Evolutionary conservation across 2,113 vertebrate genomes (phyloP).

Genomic region (Tretioscincus oriximinensis): DNA sequence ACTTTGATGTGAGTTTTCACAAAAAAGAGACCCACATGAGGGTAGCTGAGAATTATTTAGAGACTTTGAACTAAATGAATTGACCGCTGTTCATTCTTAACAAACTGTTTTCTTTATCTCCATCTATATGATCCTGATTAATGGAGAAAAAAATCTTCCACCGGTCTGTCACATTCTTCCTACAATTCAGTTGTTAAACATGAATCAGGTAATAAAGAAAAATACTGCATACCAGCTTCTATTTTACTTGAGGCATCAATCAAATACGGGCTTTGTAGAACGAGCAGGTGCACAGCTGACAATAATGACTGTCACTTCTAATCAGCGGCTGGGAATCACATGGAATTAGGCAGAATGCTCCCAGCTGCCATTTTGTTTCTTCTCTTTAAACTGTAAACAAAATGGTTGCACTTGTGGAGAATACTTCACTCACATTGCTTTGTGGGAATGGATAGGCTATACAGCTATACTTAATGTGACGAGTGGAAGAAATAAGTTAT

Average conservation of each 20-base stretch:
- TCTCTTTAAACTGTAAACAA: slow-evolving; percentile 44
- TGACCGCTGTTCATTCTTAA: slow-evolving; percentile 49
- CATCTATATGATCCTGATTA: slow-evolving; percentile 49
- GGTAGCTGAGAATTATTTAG: slow-evolving; percentile 45
- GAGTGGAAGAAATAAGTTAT: background rate
- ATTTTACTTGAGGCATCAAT: slow-evolving; percentile 62
- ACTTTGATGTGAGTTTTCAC: slow-evolving; percentile 36
- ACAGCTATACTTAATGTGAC: background rate
- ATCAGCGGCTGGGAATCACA: slow-evolving; percentile 50
- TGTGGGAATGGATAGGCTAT: background rate
- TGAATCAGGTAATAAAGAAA: slow-evolving; percentile 42
- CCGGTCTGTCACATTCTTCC: slow-evolving; percentile 47
- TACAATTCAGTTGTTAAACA: slow-evolving; percentile 49
- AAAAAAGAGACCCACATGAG: slow-evolving; percentile 56
- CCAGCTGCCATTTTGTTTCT: slow-evolving; percentile 55
- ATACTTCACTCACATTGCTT: background rate
- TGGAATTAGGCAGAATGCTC: slow-evolving; percentile 56
- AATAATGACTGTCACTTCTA: slow-evolving; percentile 55
- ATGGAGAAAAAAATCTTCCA: slow-evolving; percentile 32
- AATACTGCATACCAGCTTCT: slow-evolving; percentile 51
- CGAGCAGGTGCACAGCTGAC: slow-evolving; percentile 45
- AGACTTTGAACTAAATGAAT: slow-evolving; percentile 43
- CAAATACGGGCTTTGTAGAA: slow-evolving; percentile 55
- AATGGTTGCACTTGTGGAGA: slow-evolving; percentile 47
- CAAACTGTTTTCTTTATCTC: slow-evolving; percentile 46